Evolutionary conservation across 2,113 vertebrate species (phyloP).

Genomic region (Australoheros scitulus): DNA sequence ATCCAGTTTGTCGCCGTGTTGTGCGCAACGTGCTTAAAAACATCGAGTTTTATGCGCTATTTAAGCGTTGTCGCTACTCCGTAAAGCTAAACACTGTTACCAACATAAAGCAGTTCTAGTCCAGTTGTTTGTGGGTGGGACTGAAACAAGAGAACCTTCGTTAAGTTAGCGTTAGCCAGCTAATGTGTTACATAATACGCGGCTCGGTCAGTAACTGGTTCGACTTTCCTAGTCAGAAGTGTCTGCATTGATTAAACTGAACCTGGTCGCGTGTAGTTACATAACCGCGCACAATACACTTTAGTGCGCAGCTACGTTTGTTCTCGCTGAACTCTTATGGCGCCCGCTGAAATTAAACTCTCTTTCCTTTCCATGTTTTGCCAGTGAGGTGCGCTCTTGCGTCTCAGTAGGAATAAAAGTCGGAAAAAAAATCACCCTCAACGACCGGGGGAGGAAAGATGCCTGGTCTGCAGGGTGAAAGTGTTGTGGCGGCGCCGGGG

Average conservation of each 20-base stretch:
- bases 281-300: background rate
- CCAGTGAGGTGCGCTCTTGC: conserved; percentile 61
- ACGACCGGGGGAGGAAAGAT: conserved; percentile 71
- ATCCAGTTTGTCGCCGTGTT: conserved; percentile 38
- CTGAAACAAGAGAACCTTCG: background rate
- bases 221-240: background rate
- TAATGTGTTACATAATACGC: conserved; percentile 44
- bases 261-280: rapidly evolving
- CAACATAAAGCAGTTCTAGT: background rate
- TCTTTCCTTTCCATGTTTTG: conserved; percentile 1
- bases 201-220: background rate
- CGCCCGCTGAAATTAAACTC: conserved; percentile 17
- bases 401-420: conserved; percentile 6
- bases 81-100: rapidly evolving
- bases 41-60: background rate
- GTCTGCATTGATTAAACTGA: rapidly evolving
- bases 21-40: background rate
- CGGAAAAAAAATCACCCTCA: background rate
- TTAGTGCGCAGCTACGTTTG: conserved; percentile 37
- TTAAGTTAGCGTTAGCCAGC: conserved; percentile 46
- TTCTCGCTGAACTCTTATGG: conserved; percentile 39
- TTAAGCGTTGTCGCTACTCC: rapidly evolving
- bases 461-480: conserved; percentile 89
- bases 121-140: background rate
- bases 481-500: conserved; percentile 74